A percentile compares a stretch with the other conserved stretches of the same genome.
phyloP scores from a whole-genome alignment of 2,797 vertebrate genomes.

The Gymnocypris eckloni region DNA sequence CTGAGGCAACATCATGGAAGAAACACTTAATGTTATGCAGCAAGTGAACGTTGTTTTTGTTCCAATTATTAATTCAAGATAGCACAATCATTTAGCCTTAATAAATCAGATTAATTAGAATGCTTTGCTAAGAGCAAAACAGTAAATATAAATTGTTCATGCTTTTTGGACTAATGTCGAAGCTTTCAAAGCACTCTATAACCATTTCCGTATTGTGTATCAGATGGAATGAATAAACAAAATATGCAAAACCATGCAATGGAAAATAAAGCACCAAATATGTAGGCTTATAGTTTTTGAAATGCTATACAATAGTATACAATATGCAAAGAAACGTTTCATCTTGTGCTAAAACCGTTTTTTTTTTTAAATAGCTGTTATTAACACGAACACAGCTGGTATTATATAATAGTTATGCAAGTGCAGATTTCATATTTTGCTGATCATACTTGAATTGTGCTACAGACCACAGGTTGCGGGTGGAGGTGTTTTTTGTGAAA shows the following conservation, averaged over 20 bases:
- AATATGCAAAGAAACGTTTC: neutral
- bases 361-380: neutral
- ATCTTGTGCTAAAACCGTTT: neutral
- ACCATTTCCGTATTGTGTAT: too few species aligned
- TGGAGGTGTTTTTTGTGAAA: neutral
- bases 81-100: neutral
- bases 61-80: neutral
- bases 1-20: neutral
- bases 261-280: neutral
- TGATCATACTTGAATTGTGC: neutral
- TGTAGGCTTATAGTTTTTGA: neutral
- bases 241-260: neutral
- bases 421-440: neutral
- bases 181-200: neutral
- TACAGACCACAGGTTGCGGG: neutral
- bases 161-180: neutral
- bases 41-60: neutral
- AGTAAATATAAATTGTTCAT: neutral
- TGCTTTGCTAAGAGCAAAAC: neutral
- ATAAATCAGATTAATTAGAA: neutral
- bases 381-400: neutral
- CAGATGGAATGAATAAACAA: neutral
- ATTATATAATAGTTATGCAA: constrained; percentile 2
- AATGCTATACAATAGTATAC: neutral
- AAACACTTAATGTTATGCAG: neutral